Conservation (phyloP, 1,140 invertebrate genomes). For the Cotesia glomerata region DNA sequence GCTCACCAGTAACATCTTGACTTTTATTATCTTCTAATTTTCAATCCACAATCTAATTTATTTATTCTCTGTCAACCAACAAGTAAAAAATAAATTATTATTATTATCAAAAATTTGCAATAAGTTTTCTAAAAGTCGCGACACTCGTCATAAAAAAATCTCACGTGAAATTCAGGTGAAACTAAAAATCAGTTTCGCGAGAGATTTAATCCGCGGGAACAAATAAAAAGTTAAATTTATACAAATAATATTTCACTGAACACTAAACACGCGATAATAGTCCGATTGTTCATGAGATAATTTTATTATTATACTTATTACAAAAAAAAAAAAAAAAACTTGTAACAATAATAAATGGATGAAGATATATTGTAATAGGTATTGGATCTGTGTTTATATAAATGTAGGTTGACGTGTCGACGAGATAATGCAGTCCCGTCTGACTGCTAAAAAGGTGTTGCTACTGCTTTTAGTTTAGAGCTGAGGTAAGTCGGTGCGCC, state of each 20-base stretch:
- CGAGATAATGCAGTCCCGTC: conserved; percentile 18
- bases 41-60: not conserved
- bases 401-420: not conserved
- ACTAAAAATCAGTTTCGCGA: not conserved
- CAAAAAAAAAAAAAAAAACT: not conserved
- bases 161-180: conserved; percentile 13
- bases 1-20: conserved; percentile 45
- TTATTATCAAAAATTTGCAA: not conserved
- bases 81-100: not conserved
- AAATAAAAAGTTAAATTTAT: not conserved
- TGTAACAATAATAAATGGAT: too few relatives aligned
- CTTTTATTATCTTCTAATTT: not conserved
- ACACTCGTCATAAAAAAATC: conserved; percentile 4
- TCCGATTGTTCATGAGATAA: too few relatives aligned
- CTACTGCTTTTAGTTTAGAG: conserved; percentile 6
- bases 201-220: not conserved
- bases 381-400: not conserved
- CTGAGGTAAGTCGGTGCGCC: conserved; percentile 3
- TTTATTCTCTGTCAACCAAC: not conserved
- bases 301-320: not conserved
- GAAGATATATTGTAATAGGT: too few relatives aligned
- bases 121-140: not conserved
- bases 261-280: not conserved
- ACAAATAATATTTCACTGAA: not conserved
- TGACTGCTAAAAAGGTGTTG: not conserved